Base-by-base conservation (phyloP, 2,797 vertebrate genomes). In the Strix occidentalis region DNA sequence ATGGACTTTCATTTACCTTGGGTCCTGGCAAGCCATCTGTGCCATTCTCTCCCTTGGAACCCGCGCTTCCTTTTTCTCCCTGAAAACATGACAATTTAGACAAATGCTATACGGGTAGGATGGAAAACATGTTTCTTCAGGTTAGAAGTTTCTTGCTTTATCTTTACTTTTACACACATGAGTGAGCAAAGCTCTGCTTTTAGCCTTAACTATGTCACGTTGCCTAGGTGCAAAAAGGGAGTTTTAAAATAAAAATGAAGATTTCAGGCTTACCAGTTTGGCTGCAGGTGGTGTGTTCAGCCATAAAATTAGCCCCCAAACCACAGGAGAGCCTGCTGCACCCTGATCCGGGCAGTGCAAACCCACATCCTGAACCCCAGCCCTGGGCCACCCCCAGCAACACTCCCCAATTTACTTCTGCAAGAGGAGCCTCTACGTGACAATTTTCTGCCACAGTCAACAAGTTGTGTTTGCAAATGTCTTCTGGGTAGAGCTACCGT, bases 31-130 rank as follows among this genome's bases (percentile, higher is more conserved):
- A 63, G 61, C 99, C 99, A 12, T 98, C 98, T 77, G 97, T 89
- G 87, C 99, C 99, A 2, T 97, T 98, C 46, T 99, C 98, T 92
- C 99, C 99, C 70, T 85, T 98, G 72, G 96, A 96, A 53, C 98
- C 99, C 1, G 14, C 0, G 0, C 89, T 84, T 43, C 99, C 99
- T 50, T 98, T 96, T 93, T 99, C 98, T 6, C 99, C 99, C 99
- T 99, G 96, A 35, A 97, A 96, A 84, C 51, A 58, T 88, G 84
- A 60, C 60, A 19, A 45, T 74, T 88, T 7, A 3, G 4, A 54
- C 21, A 74, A 85, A 63, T 4, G 17, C 23, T 64, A 1, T 3
- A 25, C 0, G 8, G 41, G 43, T 25, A 46, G 43, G 35, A 57
- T 12, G 25, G 18, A 60, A 26, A 69, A 29, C 12, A 76, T 29